A percentile compares a stretch with the other conserved stretches of the same genome.
phyloP scores from a whole-genome alignment of 2,797 vertebrate species.

The Graptemys geographica region DNA sequence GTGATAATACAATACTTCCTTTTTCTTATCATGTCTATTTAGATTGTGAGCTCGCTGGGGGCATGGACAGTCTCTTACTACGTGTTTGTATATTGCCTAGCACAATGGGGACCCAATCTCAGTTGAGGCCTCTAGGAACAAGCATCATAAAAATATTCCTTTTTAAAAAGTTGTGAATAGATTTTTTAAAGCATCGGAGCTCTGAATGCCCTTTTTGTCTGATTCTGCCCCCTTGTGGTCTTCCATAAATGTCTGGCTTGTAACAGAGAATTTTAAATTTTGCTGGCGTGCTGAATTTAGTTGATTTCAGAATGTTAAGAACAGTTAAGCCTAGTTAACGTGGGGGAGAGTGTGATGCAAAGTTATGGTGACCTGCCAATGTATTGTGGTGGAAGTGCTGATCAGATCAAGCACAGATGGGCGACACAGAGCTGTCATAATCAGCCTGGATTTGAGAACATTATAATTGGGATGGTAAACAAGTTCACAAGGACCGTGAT shows the following conservation, averaged over 20 bases:
- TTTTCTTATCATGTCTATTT: not conserved
- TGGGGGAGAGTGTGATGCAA: not conserved
- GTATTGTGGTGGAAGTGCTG: constrained; percentile 48
- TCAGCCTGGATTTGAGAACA: constrained; percentile 57
- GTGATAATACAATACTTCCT: not conserved
- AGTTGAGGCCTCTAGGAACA: not conserved
- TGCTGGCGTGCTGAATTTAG: accelerated
- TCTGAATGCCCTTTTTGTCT: accelerated
- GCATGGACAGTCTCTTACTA: not conserved
- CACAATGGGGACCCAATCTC: accelerated
- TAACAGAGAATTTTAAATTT: accelerated
- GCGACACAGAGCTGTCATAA: constrained; percentile 66
- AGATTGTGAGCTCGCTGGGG: not conserved
- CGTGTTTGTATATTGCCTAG: not conserved
- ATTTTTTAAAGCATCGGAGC: not conserved
- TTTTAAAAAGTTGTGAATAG: not conserved
- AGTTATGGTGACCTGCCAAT: constrained; percentile 45
- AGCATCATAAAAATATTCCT: not conserved
- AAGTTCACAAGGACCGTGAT: constrained; percentile 72
- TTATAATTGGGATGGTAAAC: constrained; percentile 75
- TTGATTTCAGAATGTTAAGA: not conserved
- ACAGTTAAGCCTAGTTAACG: not conserved
- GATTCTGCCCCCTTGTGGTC: not conserved
- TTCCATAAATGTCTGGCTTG: not conserved
- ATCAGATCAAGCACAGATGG: constrained; percentile 72